These are phyloP conservation scores for Plutomurus gul DNA, from an alignment of 1,140 invertebrate species.

Conservation along the genomic window DNA sequence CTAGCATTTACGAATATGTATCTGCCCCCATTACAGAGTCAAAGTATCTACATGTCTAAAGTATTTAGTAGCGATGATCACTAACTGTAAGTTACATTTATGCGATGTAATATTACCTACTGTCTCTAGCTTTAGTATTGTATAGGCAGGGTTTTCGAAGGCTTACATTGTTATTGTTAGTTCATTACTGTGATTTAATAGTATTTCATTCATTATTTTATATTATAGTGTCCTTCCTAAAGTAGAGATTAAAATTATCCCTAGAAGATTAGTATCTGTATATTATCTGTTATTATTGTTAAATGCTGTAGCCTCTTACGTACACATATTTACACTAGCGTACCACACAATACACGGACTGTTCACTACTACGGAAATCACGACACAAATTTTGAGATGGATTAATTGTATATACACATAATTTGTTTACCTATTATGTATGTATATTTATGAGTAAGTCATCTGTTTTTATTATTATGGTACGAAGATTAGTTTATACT, in stretches of 20 bases:
- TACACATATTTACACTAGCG: not conserved
- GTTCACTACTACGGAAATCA: not conserved
- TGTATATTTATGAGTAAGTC: too few relatives aligned
- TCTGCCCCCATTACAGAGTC: too few relatives aligned
- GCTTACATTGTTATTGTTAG: constrained; percentile 11
- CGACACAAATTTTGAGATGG: constrained; percentile 9
- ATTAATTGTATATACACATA: constrained; percentile 8
- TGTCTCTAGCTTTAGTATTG: not conserved
- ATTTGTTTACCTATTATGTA: too few relatives aligned
- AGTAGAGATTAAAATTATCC: too few relatives aligned
- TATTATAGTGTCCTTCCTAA: not conserved
- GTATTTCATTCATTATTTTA: not conserved
- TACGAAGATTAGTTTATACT: too few relatives aligned
- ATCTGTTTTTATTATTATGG: too few relatives aligned
- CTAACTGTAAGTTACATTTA: not conserved
- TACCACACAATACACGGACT: not conserved
- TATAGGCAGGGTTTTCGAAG: constrained; percentile 20
- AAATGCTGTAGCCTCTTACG: not conserved
- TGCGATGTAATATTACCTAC: not conserved
- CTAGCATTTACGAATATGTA: too few relatives aligned
- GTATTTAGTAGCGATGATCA: not conserved
- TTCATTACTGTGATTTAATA: not conserved
- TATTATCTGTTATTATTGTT: too few relatives aligned
- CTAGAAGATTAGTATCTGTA: too few relatives aligned
- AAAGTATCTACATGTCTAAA: too few relatives aligned